Base-by-base conservation (phyloP, 1,140 invertebrate species). In the Drosophila aff. region DNA sequence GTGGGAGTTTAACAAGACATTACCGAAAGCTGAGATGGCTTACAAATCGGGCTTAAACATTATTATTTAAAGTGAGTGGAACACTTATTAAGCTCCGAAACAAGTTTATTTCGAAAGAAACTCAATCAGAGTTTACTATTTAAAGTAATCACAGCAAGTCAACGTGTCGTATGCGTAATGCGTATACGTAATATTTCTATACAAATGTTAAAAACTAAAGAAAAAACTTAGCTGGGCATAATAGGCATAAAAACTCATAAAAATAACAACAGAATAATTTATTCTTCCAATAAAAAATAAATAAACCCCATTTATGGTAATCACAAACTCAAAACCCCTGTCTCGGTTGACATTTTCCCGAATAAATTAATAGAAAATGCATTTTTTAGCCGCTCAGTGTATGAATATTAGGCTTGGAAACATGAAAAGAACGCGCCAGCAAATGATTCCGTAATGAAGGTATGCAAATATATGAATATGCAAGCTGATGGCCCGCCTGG, bases 391-490 rank as follows among this genome's bases (percentile, higher is more conserved):
- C n/a, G 11, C 28, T 33, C 58, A 63, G 59, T 62, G 55, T 38
- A 43, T 62, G 31, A 44, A 69, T 44, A 55, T 71, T 71, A 55
- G 67, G 33, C 23, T 67, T 6, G 8, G 6, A 21, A 46, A 9
- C 50, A 31, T 47, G 52, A 16, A 38, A 55, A 55, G 52, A 38
- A 55, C 21, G 8, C 33, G 10, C 8, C 15, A 36, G 67, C 63
- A 67, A 71, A 40, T 67, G 63, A 68, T 68, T 71, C 40, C 67
- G 41, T 68, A 71, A 71, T 68, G 49, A 71, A 71, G 49, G 67
- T 71, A 71, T 53, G 49, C 64, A 71, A 68, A 71, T 71, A 71
- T 55, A 47, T 68, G 67, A 71, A 68, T 68, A 43, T 55, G 67
- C 40, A 38, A 31, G 11, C 47, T 46, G 66, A 67, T 69, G 62